Percentiles rank a stretch among this genome's conserved stretches.
Evolutionary conservation across 2,888 invertebrate species (phyloP).

Genomic region (Bombylius major): DNA sequence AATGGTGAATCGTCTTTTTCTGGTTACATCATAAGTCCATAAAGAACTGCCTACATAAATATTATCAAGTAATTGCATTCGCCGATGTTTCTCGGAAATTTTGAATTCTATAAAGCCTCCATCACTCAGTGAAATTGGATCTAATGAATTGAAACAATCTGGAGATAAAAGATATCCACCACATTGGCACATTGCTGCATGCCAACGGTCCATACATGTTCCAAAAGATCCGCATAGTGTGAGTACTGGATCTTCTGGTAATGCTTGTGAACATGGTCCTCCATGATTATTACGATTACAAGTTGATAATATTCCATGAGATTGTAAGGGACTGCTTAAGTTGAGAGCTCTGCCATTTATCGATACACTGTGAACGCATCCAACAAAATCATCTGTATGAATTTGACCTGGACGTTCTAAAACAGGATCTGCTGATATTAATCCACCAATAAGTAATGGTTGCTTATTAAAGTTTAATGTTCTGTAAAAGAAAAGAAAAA

Average conservation of each 20-base stretch:
- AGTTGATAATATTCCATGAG: conserved; percentile 58
- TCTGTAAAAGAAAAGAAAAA: conserved; percentile 41
- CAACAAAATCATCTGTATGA: conserved; percentile 83
- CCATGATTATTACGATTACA: conserved; percentile 60
- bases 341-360: conserved; percentile 77
- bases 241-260: conserved; percentile 28
- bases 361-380: conserved; percentile 83
- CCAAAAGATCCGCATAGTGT: conserved; percentile 49
- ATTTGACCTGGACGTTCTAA: conserved; percentile 82
- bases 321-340: conserved; percentile 60
- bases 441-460: conserved; percentile 72
- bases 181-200: conserved; percentile 56
- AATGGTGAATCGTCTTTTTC: conserved; percentile 32
- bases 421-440: conserved; percentile 72
- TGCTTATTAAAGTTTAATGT: conserved; percentile 86
- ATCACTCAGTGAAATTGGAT: conserved; percentile 64
- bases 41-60: conserved; percentile 61
- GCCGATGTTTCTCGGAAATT: conserved; percentile 69
- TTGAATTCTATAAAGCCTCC: conserved; percentile 67
- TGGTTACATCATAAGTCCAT: conserved; percentile 42
- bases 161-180: conserved; percentile 59
- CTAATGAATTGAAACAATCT: conserved; percentile 65
- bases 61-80: conserved; percentile 74
- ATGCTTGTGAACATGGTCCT: conserved; percentile 45
- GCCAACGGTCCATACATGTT: conserved; percentile 77